phyloP scores from a whole-genome alignment of 1,140 invertebrate genomes.

The Frieseomelitta varia region DNA sequence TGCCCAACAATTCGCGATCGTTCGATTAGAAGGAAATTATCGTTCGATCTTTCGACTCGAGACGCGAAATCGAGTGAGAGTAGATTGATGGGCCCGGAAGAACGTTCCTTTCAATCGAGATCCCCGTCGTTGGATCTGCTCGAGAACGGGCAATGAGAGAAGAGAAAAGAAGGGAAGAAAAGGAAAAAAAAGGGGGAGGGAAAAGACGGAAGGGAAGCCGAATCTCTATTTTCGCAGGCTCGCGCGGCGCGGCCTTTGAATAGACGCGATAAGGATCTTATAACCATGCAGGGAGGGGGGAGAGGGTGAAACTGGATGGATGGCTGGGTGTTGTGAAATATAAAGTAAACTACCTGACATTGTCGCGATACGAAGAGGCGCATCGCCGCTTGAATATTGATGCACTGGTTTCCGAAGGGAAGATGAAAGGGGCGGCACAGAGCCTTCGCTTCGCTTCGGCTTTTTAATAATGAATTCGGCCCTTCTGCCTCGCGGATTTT shows the following conservation, averaged over 20 bases:
- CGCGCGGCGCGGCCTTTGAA: conserved; percentile 54
- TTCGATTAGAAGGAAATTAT: background rate
- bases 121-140: conserved; percentile 23
- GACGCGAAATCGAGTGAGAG: conserved; percentile 21
- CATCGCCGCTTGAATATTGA: conserved; percentile 69
- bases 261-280: conserved; percentile 72
- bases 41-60: conserved; percentile 19
- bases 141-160: conserved; percentile 18
- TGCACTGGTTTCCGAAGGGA: conserved; percentile 48
- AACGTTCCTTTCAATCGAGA: conserved; percentile 5
- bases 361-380: conserved; percentile 64
- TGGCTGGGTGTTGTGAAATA: conserved; percentile 70
- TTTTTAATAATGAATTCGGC: conserved; percentile 53
- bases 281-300: conserved; percentile 32
- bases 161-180: conserved; percentile 22
- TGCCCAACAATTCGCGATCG: background rate
- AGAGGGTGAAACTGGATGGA: conserved; percentile 53
- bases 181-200: conserved; percentile 19
- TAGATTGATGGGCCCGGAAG: conserved; percentile 12
- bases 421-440: conserved; percentile 48
- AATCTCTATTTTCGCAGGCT: conserved; percentile 70
- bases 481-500: conserved; percentile 33
- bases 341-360: conserved; percentile 72
- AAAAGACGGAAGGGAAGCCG: conserved; percentile 26
- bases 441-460: background rate